These are phyloP conservation scores for Chrysopilus asiliformis DNA, from an alignment of 2,888 invertebrate genomes.

Conservation along the genomic window DNA sequence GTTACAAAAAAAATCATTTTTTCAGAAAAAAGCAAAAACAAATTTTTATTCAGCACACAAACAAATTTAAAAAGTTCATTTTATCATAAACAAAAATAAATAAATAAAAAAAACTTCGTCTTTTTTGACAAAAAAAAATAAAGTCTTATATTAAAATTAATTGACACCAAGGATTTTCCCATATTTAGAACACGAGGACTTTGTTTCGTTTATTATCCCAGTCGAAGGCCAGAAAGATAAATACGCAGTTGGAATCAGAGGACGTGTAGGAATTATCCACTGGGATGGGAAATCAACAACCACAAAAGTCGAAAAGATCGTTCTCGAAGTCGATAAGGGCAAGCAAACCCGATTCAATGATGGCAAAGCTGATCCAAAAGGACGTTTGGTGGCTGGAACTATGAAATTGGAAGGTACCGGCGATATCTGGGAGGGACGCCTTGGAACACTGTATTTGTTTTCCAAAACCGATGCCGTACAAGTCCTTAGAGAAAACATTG, in stretches of 20 bases:
- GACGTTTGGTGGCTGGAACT: conserved; percentile 58
- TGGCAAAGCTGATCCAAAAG: conserved; percentile 61
- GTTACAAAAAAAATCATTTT: no score
- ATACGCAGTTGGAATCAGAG: conserved; percentile 50
- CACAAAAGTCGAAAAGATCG: conserved; percentile 36
- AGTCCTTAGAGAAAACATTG: conserved; percentile 29
- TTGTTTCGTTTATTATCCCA: conserved; percentile 47
- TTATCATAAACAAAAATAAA: no score
- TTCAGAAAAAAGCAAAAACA: conserved; percentile 29
- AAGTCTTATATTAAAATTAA: conserved; percentile 1
- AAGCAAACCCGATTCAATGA: conserved; percentile 56
- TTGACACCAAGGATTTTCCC: conserved; percentile 27
- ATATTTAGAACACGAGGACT: conserved; percentile 37
- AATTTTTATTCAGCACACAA: not conserved
- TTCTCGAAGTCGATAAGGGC: conserved; percentile 44
- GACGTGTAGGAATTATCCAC: conserved; percentile 43
- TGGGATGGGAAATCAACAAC: conserved; percentile 49
- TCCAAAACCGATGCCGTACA: conserved; percentile 20
- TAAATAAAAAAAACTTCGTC: no score
- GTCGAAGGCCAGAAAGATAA: conserved; percentile 44
- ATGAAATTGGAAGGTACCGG: conserved; percentile 26
- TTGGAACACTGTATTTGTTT: conserved; percentile 30
- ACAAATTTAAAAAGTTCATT: no score
- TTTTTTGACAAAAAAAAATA: not conserved
- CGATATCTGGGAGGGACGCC: conserved; percentile 26